phyloP scores from a whole-genome alignment of 2,888 invertebrate species.

The Phengaris arion region DNA sequence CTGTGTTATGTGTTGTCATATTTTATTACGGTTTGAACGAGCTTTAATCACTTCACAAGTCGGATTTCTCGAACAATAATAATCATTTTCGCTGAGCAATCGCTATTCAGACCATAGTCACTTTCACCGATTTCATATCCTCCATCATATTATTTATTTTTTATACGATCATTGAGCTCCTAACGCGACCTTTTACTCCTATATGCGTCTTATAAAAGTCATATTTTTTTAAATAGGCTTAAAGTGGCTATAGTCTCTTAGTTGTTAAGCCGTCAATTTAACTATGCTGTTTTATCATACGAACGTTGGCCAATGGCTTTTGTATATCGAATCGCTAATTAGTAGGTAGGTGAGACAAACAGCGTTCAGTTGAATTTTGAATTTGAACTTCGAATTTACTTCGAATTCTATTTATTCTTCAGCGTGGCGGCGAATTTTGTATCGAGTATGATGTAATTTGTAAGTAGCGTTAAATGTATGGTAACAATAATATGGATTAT shows the following conservation, averaged over 20 bases:
- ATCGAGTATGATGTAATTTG: conserved; percentile 67
- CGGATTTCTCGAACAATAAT: conserved; percentile 14
- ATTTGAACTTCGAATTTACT: conserved; percentile 34
- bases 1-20: conserved; percentile 46
- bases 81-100: conserved; percentile 22
- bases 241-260: conserved; percentile 50
- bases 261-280: conserved; percentile 41
- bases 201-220: conserved; percentile 35
- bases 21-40: conserved; percentile 34
- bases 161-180: conserved; percentile 1
- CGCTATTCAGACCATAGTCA: conserved; percentile 23
- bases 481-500: conserved; percentile 69
- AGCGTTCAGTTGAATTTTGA: conserved; percentile 49
- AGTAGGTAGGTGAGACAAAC: conserved; percentile 66
- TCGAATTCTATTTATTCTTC: conserved; percentile 36
- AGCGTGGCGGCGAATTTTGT: conserved; percentile 65
- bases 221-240: conserved; percentile 36
- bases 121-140: conserved; percentile 26
- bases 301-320: conserved; percentile 66
- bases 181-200: neutral
- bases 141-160: conserved; percentile 26
- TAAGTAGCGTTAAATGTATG: conserved; percentile 58
- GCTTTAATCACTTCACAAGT: conserved; percentile 28
- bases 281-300: conserved; percentile 36
- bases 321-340: conserved; percentile 61